phyloP scores from a whole-genome alignment of 2,888 invertebrate genomes.

The Leucoptera coffeella region DNA sequence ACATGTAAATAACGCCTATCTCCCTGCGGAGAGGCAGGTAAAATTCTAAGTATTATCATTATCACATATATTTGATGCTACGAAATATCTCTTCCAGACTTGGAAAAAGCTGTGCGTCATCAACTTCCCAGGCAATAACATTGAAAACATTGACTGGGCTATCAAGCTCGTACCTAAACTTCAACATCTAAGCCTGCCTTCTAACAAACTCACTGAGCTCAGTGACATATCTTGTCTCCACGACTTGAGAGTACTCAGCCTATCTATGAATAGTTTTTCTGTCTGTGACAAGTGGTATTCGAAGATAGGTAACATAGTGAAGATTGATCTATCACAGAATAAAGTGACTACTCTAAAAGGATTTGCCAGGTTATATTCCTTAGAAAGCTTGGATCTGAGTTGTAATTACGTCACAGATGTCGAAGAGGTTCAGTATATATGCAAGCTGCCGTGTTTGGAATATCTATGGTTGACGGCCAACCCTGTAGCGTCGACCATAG shows the following conservation, averaged over 20 bases:
- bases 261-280: constrained; percentile 73
- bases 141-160: constrained; percentile 72
- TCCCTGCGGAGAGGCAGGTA: no score
- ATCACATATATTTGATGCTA: no score
- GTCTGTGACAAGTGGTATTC: constrained; percentile 73
- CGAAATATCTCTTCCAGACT: constrained; percentile 36
- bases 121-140: constrained; percentile 74
- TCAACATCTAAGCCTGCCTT: constrained; percentile 64
- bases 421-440: constrained; percentile 73
- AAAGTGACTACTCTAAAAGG: constrained; percentile 65
- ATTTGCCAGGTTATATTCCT: constrained; percentile 76
- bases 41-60: no score
- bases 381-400: constrained; percentile 80
- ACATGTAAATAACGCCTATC: no score
- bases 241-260: constrained; percentile 66
- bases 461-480: constrained; percentile 84
- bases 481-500: constrained; percentile 76
- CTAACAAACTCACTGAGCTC: constrained; percentile 71
- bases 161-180: constrained; percentile 70
- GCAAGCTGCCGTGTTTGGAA: constrained; percentile 80
- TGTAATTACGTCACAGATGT: constrained; percentile 78
- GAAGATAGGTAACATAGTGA: constrained; percentile 83
- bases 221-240: constrained; percentile 74
- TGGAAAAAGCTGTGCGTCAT: constrained; percentile 66
- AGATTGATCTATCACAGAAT: constrained; percentile 81